Base-by-base conservation (phyloP, 1,140 invertebrate species). In the Pseudomyrmex cubaensis region DNA sequence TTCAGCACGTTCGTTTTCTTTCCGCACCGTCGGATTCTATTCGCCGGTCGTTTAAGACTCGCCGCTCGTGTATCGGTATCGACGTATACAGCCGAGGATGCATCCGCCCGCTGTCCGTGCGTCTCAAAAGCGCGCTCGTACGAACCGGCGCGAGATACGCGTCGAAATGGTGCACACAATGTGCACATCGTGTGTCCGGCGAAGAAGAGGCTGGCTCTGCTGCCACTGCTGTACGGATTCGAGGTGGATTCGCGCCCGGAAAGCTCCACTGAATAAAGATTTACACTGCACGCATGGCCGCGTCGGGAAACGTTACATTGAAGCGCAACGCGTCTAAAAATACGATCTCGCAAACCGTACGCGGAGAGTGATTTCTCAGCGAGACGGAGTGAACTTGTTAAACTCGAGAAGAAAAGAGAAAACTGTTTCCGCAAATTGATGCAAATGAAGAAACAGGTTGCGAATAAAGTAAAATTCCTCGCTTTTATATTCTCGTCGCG, bases 231-330 rank as follows among this genome's bases (percentile, higher is more conserved):
- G 61, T 25, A 25, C 35, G 66, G 44, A 78, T 69, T 70, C 76
- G 52, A 35, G 35, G 35, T 35, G 35, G 35, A 35, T 35, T 35
- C 5, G 35, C 35, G 35, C 5, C 15, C 66, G 48, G 54, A 54
- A 59, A 70, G 54, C 66, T 59, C 5, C 66, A 48, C 54, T 80
- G 76, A 80, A 80, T 80, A 72, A 80, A 80, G 76, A 80, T 80
- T 80, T 80, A 50, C 66, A 61, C 20, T 59, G 66, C 12, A 70
- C 66, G 56, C 44, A 70, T 59, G 15, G 57, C n/a, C 46, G 54
- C 44, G 66, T 20, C 64, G 13, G 54, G 52, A 17, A 78, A 78
- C 20, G 64, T 78, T 69, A 59, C 64, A 17, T 22, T 15, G 13
- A 78, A 57, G 63, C n/a, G 17, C 50, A 13, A 4, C 35, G 35